Base-by-base conservation (phyloP, 1,140 invertebrate genomes). In the Platyura marginata region DNA sequence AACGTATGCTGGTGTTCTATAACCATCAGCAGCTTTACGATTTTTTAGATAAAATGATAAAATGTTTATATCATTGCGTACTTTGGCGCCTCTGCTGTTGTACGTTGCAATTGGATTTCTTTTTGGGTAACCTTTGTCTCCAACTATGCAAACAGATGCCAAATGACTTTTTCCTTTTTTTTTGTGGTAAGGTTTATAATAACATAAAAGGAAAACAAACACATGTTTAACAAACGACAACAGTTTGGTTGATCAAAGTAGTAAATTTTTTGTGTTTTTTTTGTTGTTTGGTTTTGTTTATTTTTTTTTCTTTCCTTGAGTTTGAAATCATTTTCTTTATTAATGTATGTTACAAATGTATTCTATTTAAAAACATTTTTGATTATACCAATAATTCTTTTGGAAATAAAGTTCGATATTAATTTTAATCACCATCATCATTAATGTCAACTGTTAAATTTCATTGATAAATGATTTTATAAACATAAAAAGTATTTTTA, bases 21-120 rank as follows among this genome's bases (percentile, higher is more conserved):
- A n/a, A n/a, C n/a, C 51, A 47, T 36, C 51, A 37, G 57, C 57
- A 44, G 50, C 55, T 42, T 72, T 69, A 44, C 75, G 72, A 59
- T 78, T 77, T 67, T 77, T 79, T 56, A 71, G 69, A 62, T 82
- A 82, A 65, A 72, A 80, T 55, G 79, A 81, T 49, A 81, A 68
- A 50, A 79, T 70, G 51, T 76, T 78, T 53, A 83, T 75, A 62
- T 81, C 79, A 56, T 70, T 77, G 56, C 71, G 72, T 46, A 61
- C 55, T 51, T 55, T 59, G 47, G 59, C 58, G 44, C 52, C 48
- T 59, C 58, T 61, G 60, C 48, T 47, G 49, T 21, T 18, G 19
- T 32, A 20, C n/a, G 22, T 20, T 16, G 23, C 21, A 23, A 21
- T 38, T 68, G 51, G 78, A 67, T 51, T 71, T 53, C 83, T 74